Evolutionary conservation across 2,113 vertebrate genomes (phyloP), one percentile per base, ranked within the genome.

Genomic region (Stictonetta naevosa): DNA sequence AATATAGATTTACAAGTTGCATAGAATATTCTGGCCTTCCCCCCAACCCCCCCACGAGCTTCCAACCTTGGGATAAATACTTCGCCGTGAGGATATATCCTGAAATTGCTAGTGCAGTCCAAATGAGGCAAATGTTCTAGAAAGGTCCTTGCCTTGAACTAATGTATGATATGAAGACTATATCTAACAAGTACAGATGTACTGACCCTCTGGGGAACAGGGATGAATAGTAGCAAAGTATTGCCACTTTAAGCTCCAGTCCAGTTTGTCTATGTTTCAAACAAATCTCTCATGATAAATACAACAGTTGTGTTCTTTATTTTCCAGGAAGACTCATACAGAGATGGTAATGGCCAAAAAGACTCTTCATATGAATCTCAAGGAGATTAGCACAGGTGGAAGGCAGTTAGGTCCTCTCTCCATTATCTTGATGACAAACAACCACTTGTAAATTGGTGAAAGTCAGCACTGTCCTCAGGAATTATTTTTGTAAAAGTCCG

Each of bases 401-500:
- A 86, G 58, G 31, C 50, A 44, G n/a, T 82, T 83, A 81, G 13
- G 13, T 75, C 25, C 38, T 66, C 29, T 63, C 92, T 52, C 38
- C 50, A 58, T 22, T 64, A 17, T 66, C 58, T 79, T 52, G 15
- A 48, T 82, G 48, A 72, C 68, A 87, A 95, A 46, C 29, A 48
- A 53, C 48, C 13, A 26, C 69, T 93, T 93, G 76, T 77, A 95
- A 55, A 80, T 82, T 40, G 93, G 94, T 64, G 50, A 56, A 80
- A 80, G 56, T 98, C 98, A 76, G 91, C 77, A 69, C 44, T 80
- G 5, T 95, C 69, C 21, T 91, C 91, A 40, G 97, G 72, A 33
- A 95, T 97, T 80, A 95, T 81, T 90, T 97, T 88, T 98, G 97
- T 60, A 97, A 68, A 95, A 97, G 96, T 59, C 88, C 77, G 85